Evolutionary conservation across 2,888 invertebrate species (phyloP).

Genomic region (Xanthorhoe spadicearia): DNA sequence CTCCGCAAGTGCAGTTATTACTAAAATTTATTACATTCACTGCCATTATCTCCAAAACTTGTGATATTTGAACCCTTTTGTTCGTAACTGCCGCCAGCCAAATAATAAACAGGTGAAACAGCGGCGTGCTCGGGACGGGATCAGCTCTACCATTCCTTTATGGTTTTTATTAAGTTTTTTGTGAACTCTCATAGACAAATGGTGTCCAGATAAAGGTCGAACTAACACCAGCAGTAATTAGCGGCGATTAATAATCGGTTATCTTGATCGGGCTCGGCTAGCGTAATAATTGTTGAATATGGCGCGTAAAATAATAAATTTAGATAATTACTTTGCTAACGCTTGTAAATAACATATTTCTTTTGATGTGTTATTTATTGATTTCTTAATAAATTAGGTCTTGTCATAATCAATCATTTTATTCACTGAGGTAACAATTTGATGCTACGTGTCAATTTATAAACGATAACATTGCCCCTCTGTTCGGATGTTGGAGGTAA

Average conservation of each 20-base stretch:
- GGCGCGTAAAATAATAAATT: conserved; percentile 40
- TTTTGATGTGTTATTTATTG: conserved; percentile 45
- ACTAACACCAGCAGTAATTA: conserved; percentile 85
- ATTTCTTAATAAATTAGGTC: conserved; percentile 30
- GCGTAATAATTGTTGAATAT: conserved; percentile 72
- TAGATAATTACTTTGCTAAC: conserved; percentile 47
- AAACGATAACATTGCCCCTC: conserved; percentile 61
- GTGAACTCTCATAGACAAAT: conserved; percentile 67
- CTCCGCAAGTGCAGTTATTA: conserved; percentile 81
- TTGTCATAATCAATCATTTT: conserved; percentile 60
- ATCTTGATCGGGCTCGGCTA: conserved; percentile 76
- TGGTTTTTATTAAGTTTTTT: conserved; percentile 79
- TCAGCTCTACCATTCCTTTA: conserved; percentile 76
- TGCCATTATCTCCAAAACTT: conserved; percentile 79
- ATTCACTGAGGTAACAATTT: conserved; percentile 55
- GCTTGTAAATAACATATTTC: conserved; percentile 51
- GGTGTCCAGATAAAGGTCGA: conserved; percentile 83
- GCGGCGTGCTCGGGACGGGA: conserved; percentile 56
- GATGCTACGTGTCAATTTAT: conserved; percentile 67
- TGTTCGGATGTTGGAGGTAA: conserved; percentile 46
- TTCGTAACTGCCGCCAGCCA: conserved; percentile 77
- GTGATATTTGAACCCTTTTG: conserved; percentile 83
- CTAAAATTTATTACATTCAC: conserved; percentile 75
- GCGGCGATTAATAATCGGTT: conserved; percentile 83
- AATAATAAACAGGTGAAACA: conserved; percentile 80